These are phyloP conservation scores for Parnassius apollo DNA, from an alignment of 2,888 invertebrate species.

Conservation along the genomic window DNA sequence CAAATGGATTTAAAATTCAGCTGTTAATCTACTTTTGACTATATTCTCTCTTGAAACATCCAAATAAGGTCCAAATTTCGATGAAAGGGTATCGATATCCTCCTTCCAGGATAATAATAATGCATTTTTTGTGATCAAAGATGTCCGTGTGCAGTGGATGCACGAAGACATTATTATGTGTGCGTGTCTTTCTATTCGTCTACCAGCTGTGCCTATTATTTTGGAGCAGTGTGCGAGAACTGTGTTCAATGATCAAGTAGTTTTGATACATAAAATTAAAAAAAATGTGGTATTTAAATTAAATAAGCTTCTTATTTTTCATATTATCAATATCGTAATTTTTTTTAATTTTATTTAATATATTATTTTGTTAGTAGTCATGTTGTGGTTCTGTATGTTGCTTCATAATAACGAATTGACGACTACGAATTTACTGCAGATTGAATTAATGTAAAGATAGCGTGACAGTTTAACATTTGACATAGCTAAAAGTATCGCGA, in stretches of 20 bases:
- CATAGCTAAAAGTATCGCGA: constrained; percentile 49
- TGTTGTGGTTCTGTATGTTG: too few species aligned
- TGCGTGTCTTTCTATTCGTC: constrained; percentile 57
- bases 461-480: constrained; percentile 66
- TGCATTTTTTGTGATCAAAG: constrained; percentile 73
- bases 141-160: constrained; percentile 72
- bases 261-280: constrained; percentile 3
- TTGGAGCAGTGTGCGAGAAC: constrained; percentile 61
- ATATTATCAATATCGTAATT: too few species aligned
- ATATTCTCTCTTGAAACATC: constrained; percentile 13
- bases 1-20: constrained; percentile 15
- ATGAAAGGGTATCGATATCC: constrained; percentile 40
- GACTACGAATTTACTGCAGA: not conserved
- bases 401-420: constrained; percentile 1
- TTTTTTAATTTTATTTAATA: too few species aligned
- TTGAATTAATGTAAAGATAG: constrained; percentile 46
- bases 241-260: constrained; percentile 40
- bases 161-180: constrained; percentile 42
- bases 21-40: constrained; percentile 30
- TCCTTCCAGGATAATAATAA: constrained; percentile 75
- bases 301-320: too few species aligned
- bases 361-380: too few species aligned
- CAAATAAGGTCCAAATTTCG: constrained; percentile 43
- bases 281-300: not conserved
- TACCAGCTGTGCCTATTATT: constrained; percentile 79